phyloP scores from a whole-genome alignment of 2,797 vertebrate genomes.

The Acipenser ruthenus region DNA sequence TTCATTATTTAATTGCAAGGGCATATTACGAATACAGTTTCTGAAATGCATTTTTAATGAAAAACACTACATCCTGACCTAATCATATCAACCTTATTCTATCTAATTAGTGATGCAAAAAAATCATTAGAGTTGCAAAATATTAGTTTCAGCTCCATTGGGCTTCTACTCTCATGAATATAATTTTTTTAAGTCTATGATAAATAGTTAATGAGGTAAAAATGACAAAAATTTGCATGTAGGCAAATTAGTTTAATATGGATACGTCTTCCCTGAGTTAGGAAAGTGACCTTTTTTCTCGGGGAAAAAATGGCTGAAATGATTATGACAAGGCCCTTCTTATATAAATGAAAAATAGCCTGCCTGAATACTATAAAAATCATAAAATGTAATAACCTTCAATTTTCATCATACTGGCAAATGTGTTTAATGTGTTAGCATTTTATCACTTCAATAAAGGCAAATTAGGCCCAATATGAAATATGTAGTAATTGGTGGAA shows the following conservation, averaged over 20 bases:
- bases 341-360: conserved; percentile 74
- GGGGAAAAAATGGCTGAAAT: conserved; percentile 70
- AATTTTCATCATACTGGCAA: conserved; percentile 75
- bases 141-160: conserved; percentile 96
- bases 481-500: conserved; percentile 66
- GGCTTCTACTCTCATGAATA: conserved; percentile 86
- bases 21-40: conserved; percentile 96
- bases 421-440: conserved; percentile 68
- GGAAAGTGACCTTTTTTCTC: conserved; percentile 87
- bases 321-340: conserved; percentile 66
- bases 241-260: conserved; percentile 94
- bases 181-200: conserved; percentile 76
- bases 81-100: conserved; percentile 99
- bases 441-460: conserved; percentile 89
- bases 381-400: conserved; percentile 82
- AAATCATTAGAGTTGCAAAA: conserved; percentile 99
- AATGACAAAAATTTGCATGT: conserved; percentile 97
- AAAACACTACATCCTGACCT: conserved; percentile 99
- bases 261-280: conserved; percentile 78
- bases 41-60: conserved; percentile 99
- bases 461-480: conserved; percentile 85
- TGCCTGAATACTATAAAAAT: conserved; percentile 80
- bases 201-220: conserved; percentile 97
- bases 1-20: conserved; percentile 99
- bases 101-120: conserved; percentile 99